Base-by-base conservation (phyloP, 2,113 vertebrate species). In the Dicrurus megarhynchus region DNA sequence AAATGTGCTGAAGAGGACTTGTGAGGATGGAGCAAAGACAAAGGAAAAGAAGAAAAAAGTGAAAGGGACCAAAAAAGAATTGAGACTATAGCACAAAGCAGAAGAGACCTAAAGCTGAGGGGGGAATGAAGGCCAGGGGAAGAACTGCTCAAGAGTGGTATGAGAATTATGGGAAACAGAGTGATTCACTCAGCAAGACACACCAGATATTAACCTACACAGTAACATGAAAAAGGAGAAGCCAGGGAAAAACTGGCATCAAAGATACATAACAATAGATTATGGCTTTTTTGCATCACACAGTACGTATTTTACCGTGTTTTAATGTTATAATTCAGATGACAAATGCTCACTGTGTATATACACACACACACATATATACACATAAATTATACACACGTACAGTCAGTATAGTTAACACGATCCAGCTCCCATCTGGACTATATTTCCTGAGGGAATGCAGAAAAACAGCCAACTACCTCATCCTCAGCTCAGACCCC, bases 391-490 rank as follows among this genome's bases (percentile, higher is more conserved):
- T 83, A 88, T 16, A 70, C 27, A 83, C 56, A 70, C 4, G 47
- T 11, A 57, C 27, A 70, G 79, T 76, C 86, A 63, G 50, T 27
- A 39, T 4, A 49, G 79, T 90, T 90, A 93, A 93, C 64, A 78
- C 2, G 1, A 89, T 89, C 80, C 93, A 90, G 73, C 47, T 93
- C 64, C 92, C 95, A 95, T 96, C 94, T 93, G 95, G 93, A 92
- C 60, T 75, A 24, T 41, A 59, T 93, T 92, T 96, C 89, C 93
- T 75, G 80, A 93, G 93, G 86, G 94, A 92, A 90, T 24, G 68
- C 56, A 89, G 60, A 76, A 78, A 84, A 92, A 61, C 46, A 92
- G 86, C 76, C 76, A 83, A 81, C 23, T 56, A 82, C 44, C 75
- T 86, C 73, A 77, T 64, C 61, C 84, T 87, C 92, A 92, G 86